These are phyloP conservation scores for Acrobasis repandana DNA, from an alignment of 2,888 invertebrate genomes.

Conservation along the genomic window DNA sequence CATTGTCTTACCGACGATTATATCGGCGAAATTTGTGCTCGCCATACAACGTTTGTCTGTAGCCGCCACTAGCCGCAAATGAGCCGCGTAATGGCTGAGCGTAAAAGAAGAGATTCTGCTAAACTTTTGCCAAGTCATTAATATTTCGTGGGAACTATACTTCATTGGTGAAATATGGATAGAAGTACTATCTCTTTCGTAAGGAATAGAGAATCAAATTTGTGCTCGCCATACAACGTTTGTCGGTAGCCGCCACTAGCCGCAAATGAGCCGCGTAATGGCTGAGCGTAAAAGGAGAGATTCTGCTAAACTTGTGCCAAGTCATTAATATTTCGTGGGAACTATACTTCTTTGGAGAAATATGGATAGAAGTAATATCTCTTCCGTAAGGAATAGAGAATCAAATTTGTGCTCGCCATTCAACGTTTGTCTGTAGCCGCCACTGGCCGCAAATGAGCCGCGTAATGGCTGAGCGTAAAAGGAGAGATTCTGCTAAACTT, in stretches of 20 bases:
- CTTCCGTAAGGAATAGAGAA: too few species aligned
- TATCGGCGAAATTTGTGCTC: constrained; percentile 79
- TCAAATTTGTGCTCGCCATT: constrained; percentile 77
- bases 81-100: constrained; percentile 69
- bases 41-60: constrained; percentile 74
- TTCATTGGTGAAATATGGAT: not conserved
- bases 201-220: constrained; percentile 46
- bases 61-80: constrained; percentile 63
- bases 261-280: constrained; percentile 78
- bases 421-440: constrained; percentile 67
- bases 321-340: too few species aligned
- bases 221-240: constrained; percentile 74
- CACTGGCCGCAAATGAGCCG: constrained; percentile 74
- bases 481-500: constrained; percentile 66
- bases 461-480: constrained; percentile 71
- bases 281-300: constrained; percentile 68
- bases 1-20: constrained; percentile 74
- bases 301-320: constrained; percentile 69
- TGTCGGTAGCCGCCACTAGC: constrained; percentile 58
- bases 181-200: not conserved
- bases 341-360: too few species aligned
- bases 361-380: too few species aligned
- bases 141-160: constrained; percentile 70
- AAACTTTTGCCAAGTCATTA: constrained; percentile 77
- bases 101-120: constrained; percentile 70